These are phyloP conservation scores for Rambutsinella grinnellia DNA, from an alignment of 2,888 invertebrate species.

Conservation along the genomic window DNA sequence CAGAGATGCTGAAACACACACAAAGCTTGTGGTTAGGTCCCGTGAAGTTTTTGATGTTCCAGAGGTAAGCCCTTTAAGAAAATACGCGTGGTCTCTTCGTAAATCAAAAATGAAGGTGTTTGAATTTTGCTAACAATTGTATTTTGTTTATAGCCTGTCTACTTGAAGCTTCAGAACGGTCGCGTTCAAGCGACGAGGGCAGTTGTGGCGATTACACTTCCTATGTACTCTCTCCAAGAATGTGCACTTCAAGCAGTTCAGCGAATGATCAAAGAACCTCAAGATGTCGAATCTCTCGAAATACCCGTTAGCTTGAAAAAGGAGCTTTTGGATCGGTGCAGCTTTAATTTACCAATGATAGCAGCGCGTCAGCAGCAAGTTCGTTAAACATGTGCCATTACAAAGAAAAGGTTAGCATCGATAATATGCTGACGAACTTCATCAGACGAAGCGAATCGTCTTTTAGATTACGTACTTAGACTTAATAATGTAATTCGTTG, in stretches of 20 bases:
- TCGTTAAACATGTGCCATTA: no score
- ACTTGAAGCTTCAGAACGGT: constrained; percentile 52
- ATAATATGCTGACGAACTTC: no score
- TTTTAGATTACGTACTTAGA: no score
- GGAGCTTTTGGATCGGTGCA: constrained; percentile 50
- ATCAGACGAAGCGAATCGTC: no score
- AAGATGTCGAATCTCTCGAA: constrained; percentile 69
- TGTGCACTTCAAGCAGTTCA: constrained; percentile 72
- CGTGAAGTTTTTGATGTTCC: constrained; percentile 67
- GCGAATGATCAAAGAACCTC: constrained; percentile 68
- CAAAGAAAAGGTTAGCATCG: no score
- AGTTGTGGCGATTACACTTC: constrained; percentile 73
- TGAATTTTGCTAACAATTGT: no score
- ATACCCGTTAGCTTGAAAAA: constrained; percentile 69
- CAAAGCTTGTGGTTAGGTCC: constrained; percentile 74
- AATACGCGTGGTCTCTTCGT: no score
- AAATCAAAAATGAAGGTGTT: no score
- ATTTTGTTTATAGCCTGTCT: constrained; percentile 47
- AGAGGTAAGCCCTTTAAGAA: no score
- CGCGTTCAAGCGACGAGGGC: constrained; percentile 53
- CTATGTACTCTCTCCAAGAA: constrained; percentile 72
- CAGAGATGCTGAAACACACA: constrained; percentile 78
- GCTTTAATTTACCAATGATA: not conserved
- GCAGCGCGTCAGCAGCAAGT: not conserved
- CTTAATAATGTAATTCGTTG: no score